A percentile compares a stretch with the other conserved stretches of the same genome.
phyloP scores from a whole-genome alignment of 2,888 invertebrate species.

The Onthophagus sagittarius region DNA sequence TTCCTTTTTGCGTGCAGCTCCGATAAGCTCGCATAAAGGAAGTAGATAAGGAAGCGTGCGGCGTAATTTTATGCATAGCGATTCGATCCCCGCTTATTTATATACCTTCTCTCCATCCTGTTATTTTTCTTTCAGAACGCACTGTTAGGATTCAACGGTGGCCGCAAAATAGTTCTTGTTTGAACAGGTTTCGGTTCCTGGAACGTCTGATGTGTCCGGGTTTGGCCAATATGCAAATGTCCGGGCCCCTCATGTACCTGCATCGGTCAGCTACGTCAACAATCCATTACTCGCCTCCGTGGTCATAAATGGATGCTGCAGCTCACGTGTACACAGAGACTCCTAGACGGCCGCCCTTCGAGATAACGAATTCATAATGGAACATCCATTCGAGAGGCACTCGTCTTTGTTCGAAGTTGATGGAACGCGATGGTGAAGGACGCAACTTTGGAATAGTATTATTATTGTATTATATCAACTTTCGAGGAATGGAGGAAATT shows the following conservation, averaged over 20 bases:
- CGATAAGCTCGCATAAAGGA: not conserved
- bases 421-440: not conserved
- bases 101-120: not conserved
- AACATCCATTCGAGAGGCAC: not conserved
- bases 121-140: not conserved
- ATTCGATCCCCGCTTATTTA: not conserved
- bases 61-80: not conserved
- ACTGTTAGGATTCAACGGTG: not conserved
- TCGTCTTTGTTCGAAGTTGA: constrained; percentile 8
- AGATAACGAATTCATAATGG: constrained; percentile 13
- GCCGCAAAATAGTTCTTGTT: not conserved
- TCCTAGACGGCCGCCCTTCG: not conserved
- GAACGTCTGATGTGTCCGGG: not conserved
- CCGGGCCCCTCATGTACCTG: constrained; percentile 37
- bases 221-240: constrained; percentile 46
- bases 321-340: constrained; percentile 3
- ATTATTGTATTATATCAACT: not conserved
- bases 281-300: constrained; percentile 45
- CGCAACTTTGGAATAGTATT: constrained; percentile 13
- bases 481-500: not conserved
- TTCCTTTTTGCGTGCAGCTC: not conserved
- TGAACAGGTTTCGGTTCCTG: not conserved
- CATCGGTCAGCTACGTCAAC: constrained; percentile 49
- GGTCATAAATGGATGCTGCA: constrained; percentile 31
- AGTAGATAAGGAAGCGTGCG: not conserved